Conservation (phyloP, 2,113 vertebrate genomes). For the Lepidothrix coronata region DNA sequence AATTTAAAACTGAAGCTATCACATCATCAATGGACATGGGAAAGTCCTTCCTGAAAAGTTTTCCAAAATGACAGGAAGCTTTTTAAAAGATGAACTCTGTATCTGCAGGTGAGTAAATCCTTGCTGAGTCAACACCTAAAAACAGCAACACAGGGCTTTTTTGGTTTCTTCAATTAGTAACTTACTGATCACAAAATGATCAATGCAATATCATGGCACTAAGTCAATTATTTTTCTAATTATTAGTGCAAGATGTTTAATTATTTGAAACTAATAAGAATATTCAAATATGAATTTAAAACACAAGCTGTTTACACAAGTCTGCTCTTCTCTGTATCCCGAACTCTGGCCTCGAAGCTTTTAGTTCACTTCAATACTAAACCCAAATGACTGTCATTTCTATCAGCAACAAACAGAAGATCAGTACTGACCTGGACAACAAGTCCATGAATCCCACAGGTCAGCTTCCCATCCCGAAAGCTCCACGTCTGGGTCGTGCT, state of each 20-base stretch:
- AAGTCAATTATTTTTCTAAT: background rate
- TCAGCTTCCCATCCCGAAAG: conserved; percentile 88
- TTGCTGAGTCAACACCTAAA: background rate
- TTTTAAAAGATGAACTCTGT: background rate
- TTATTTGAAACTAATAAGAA: background rate
- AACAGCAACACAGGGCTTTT: background rate
- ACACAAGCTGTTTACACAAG: background rate
- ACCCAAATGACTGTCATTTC: background rate
- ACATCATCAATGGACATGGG: background rate
- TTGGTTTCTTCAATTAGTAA: background rate
- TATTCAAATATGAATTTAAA: background rate
- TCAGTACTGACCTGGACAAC: conserved; percentile 86
- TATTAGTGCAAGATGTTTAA: background rate
- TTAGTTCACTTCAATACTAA: background rate
- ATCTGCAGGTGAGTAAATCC: background rate
- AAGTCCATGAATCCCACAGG: conserved; percentile 88
- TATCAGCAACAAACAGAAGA: background rate
- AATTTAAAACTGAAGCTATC: background rate
- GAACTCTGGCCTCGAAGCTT: background rate
- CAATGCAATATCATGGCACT: background rate
- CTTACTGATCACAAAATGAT: background rate
- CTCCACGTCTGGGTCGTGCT: conserved; percentile 95
- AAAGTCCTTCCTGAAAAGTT: background rate
- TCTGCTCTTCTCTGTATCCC: background rate
- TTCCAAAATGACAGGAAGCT: background rate